Evolutionary conservation across 2,797 vertebrate species (phyloP).

Genomic region (Cossypha caffra): DNA sequence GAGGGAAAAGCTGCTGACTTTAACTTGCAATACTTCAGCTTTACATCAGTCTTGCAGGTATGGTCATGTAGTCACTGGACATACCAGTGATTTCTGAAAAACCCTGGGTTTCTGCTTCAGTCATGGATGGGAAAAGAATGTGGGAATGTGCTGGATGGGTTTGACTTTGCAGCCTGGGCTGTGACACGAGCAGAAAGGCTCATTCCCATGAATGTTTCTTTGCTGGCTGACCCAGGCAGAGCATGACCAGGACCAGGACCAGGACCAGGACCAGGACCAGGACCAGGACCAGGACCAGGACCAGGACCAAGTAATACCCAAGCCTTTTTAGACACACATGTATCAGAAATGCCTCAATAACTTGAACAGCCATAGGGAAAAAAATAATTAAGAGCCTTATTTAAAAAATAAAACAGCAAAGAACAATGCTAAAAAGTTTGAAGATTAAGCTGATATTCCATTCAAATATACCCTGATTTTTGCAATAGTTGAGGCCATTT

Average conservation of each 20-base stretch:
- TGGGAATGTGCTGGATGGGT: not conserved
- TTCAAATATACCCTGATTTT: not conserved
- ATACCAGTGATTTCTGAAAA: not conserved
- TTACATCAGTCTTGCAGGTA: not conserved
- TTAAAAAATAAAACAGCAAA: not conserved
- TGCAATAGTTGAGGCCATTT: not conserved
- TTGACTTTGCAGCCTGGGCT: not conserved
- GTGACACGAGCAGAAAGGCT: not conserved
- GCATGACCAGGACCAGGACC: not conserved
- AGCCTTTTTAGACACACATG: not conserved
- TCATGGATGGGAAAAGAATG: not conserved
- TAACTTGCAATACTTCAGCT: not conserved
- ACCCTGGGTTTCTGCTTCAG: accelerated
- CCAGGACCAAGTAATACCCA: not conserved
- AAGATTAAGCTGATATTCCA: not conserved
- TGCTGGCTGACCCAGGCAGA: not conserved
- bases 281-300: not conserved
- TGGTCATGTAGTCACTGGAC: not conserved
- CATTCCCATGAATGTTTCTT: not conserved
- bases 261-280: not conserved
- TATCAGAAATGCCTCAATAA: not conserved
- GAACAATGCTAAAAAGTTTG: not conserved
- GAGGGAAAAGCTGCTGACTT: not conserved
- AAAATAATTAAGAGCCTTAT: not conserved
- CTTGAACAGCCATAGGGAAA: not conserved